Base-by-base conservation (phyloP, 2,113 vertebrate genomes). In the Tichodroma muraria region DNA sequence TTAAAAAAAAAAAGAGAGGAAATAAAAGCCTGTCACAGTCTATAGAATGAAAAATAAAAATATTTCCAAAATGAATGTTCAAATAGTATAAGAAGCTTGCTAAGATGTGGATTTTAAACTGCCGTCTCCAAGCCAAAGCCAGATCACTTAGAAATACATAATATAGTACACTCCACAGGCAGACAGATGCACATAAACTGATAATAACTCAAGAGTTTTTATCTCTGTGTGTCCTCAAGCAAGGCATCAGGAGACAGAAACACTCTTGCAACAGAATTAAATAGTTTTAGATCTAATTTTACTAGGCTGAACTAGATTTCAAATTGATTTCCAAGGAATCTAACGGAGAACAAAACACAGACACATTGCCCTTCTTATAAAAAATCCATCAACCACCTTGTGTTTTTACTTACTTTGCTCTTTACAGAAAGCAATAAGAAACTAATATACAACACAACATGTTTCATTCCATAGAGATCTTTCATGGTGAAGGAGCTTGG, bases 221-320 rank as follows among this genome's bases (percentile, higher is more conserved):
- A 97, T 97, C 95, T 95, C 95, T 65, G 3, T 85, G 53, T 97
- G 75, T 97, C 98, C 92, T 96, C 89, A 91, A 96, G 97, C 94
- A 78, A 97, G 60, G 87, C 93, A 89, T 90, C 94, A 77, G 68
- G 94, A 96, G 93, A 95, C 77, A 89, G 96, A 82, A 97, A 95
- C 91, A 97, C 86, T 97, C 95, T 64, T 92, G 88, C 96, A 98
- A 97, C 94, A 95, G 97, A 98, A 98, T 98, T 97, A 97, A 97
- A 97, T 91, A 93, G 93, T 96, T 97, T 97, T 96, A 97, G 96
- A 98, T 98, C 97, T 97, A 97, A 98, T 98, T 98, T 98, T 95
- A 95, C 96, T 96, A 89, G 93, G 73, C 94, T 95, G 94, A 97
- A 97, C 93, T 93, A 95, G 97, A 95, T 96, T 97, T 96, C 87